These are phyloP conservation scores for Hoplostethus atlanticus DNA, from an alignment of 2,797 vertebrate genomes.

Conservation along the genomic window DNA sequence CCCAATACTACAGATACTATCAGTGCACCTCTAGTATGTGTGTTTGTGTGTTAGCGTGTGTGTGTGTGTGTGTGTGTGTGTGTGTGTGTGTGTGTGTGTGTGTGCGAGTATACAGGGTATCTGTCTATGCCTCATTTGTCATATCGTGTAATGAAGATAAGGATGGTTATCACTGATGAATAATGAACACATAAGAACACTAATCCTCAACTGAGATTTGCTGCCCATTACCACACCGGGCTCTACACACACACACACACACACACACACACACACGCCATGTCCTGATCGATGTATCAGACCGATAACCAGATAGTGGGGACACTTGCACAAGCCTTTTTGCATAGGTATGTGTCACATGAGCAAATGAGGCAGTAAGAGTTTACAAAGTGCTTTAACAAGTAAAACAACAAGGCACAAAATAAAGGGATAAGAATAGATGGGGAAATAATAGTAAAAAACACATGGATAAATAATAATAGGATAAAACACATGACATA, in stretches of 20 bases:
- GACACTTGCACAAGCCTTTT: background rate
- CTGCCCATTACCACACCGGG: background rate
- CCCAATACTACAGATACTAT: too few species aligned
- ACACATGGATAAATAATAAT: too few species aligned
- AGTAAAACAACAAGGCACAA: too few species aligned
- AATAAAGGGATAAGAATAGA: too few species aligned
- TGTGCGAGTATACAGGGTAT: background rate
- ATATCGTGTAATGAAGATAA: constrained; percentile 17
- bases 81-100: constrained; percentile 5
- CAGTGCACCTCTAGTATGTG: background rate
- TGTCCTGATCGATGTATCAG: background rate
- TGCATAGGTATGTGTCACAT: background rate
- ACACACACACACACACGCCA: background rate
- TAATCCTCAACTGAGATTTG: background rate
- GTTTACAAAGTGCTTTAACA: too few species aligned
- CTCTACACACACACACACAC: background rate
- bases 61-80: constrained; percentile 3
- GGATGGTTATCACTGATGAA: constrained; percentile 16
- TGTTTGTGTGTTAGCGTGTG: constrained; percentile 7
- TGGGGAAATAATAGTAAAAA: too few species aligned
- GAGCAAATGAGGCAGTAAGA: too few species aligned
- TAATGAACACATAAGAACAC: background rate
- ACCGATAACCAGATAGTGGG: too few species aligned
- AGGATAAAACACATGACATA: too few species aligned
- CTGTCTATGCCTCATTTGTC: background rate